These are phyloP conservation scores for Desmodus rotundus DNA, from an alignment of 2,113 vertebrate genomes.

Conservation along the genomic window DNA sequence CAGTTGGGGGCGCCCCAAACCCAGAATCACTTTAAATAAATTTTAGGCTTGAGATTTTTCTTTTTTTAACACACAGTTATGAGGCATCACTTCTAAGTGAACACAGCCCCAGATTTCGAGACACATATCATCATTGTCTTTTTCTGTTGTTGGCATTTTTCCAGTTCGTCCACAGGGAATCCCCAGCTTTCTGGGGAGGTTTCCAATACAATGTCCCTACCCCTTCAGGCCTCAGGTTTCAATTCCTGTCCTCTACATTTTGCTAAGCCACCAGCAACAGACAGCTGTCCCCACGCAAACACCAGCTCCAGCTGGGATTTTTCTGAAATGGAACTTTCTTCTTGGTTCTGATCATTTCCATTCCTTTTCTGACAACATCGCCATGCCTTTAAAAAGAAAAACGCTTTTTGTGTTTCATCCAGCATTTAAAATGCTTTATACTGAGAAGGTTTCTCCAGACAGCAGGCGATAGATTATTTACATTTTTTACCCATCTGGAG, in stretches of 20 bases:
- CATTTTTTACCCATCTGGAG: slow-evolving; percentile 27
- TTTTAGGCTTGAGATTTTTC: background rate
- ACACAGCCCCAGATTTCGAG: background rate
- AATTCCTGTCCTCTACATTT: background rate
- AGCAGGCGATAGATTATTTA: slow-evolving; percentile 53
- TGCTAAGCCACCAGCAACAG: background rate
- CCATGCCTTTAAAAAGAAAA: slow-evolving; percentile 64
- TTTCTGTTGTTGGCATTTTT: background rate
- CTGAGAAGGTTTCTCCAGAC: slow-evolving; percentile 56
- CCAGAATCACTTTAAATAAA: background rate
- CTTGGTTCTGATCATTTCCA: slow-evolving; percentile 50
- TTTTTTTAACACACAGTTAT: background rate
- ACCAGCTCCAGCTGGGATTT: background rate
- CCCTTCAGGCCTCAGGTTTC: background rate
- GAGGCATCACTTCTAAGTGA: background rate
- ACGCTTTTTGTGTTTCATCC: slow-evolving; percentile 57
- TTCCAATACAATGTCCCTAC: background rate
- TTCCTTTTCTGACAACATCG: slow-evolving; percentile 61
- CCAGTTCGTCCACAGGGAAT: background rate
- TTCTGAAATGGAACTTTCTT: slow-evolving; percentile 23
- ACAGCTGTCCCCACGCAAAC: background rate
- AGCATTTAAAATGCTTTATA: slow-evolving; percentile 66
- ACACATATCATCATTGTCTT: background rate
- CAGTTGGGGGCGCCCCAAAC: background rate
- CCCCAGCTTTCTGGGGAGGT: background rate